Percentiles rank a stretch among this genome's conserved stretches.
These are phyloP conservation scores for Liparis tanakae DNA, from an alignment of 2,797 vertebrate species.

Conservation along the genomic window DNA sequence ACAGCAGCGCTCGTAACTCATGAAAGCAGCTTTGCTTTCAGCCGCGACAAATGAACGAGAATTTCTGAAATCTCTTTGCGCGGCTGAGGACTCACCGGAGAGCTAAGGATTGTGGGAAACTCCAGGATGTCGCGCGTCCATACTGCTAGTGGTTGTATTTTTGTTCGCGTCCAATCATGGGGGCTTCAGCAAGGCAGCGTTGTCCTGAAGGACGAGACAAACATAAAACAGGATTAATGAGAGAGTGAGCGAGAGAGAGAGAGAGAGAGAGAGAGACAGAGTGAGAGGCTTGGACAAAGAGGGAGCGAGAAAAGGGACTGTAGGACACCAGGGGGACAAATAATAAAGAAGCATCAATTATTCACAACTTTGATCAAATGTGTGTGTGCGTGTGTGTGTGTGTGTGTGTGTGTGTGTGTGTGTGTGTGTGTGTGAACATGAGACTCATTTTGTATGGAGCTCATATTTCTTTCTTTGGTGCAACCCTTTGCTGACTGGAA, in stretches of 20 bases:
- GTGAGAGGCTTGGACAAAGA: constrained; percentile 14
- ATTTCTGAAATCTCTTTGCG: constrained; percentile 16
- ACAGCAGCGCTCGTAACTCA: constrained; percentile 5
- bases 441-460: constrained; percentile 58
- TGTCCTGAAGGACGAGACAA: constrained; percentile 65
- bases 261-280: constrained; percentile 16
- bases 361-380: constrained; percentile 71
- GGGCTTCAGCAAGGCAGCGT: constrained; percentile 45
- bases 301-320: constrained; percentile 38
- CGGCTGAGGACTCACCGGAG: constrained; percentile 52
- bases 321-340: constrained; percentile 71
- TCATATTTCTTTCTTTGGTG: constrained; percentile 67
- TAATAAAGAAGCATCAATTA: constrained; percentile 77
- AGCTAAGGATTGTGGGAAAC: constrained; percentile 64
- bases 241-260: constrained; percentile 25
- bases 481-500: constrained; percentile 72
- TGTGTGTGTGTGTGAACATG: constrained; percentile 40
- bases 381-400: constrained; percentile 38
- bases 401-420: constrained; percentile 35
- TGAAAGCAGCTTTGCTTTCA: constrained; percentile 10
- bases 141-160: constrained; percentile 57
- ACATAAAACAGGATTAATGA: constrained; percentile 72
- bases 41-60: background rate
- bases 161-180: constrained; percentile 54
- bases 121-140: constrained; percentile 68